Evolutionary conservation across 2,113 vertebrate genomes (phyloP), one percentile per base, ranked within the genome.

Genomic region (Ramphastos sulfuratus): DNA sequence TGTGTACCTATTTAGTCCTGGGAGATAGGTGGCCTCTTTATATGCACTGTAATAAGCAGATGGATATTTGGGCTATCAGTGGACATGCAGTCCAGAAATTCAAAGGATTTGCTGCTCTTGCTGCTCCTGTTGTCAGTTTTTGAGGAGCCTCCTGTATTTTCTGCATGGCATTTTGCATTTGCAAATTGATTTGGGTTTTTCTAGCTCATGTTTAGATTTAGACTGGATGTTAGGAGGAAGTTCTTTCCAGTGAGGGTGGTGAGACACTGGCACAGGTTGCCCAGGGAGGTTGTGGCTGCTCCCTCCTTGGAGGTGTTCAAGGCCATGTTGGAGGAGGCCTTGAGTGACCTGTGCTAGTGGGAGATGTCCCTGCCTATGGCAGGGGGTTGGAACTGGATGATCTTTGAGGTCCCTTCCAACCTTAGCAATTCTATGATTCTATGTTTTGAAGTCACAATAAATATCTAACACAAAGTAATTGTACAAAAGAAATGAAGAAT

Each of bases 11-110:
- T 54, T 58, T 52, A 66, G 28, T 13, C 59, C 16, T 35, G 76
- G 58, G 65, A 79, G 48, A 13, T 23, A 25, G 10, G 21, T 63
- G n/a, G 5, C 50, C 50, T 37, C 28, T 58, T 59, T 52, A 9
- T 39, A 21, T 20, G 11, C 2, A 18, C 9, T 66, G 48, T 21
- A 35, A n/a, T 12, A 23, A 52, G 25, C 56, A 65, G 61, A 8
- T 1, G 0, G 16, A 1, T 70, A 2, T 25, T 23, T 59, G 35
- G 42, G 13, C 1, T 46, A 15, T 52, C n/a, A 12, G 21, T 54
- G 58, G 5, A 19, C 72, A 58, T 11, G 42, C 58, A 76, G 33
- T 52, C 59, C 1, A 18, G 52, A 60, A 58, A 69, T 39, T 4
- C 1, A n/a, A 72, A 54, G 7, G 2, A 30, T 35, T 30, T 75